Percentiles rank a stretch among this genome's conserved stretches.
Conservation (phyloP, 2,888 invertebrate species). For the Noctua pronuba region DNA sequence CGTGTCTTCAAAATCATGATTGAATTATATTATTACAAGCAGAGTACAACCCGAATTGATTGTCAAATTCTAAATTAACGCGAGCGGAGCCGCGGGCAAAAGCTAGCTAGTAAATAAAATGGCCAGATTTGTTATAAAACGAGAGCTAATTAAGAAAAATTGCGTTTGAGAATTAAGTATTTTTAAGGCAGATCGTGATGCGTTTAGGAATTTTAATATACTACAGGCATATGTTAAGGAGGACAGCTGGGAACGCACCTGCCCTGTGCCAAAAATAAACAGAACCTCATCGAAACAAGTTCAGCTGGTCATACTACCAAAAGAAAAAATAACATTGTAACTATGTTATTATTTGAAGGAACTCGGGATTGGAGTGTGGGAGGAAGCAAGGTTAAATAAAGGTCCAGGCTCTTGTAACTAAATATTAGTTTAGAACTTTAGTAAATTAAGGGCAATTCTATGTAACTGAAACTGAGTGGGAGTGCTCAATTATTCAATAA, state of each 20-base stretch:
- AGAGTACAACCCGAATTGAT: no score
- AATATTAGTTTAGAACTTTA: conserved; percentile 32
- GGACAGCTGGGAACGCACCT: conserved; percentile 56
- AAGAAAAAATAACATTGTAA: conserved; percentile 6
- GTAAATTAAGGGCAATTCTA: background rate
- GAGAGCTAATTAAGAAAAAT: conserved; percentile 23
- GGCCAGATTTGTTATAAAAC: conserved; percentile 29
- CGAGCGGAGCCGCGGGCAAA: no score
- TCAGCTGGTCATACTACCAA: conserved; percentile 6
- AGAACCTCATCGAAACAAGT: conserved; percentile 22
- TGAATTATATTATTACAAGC: no score
- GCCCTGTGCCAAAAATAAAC: conserved; percentile 44
- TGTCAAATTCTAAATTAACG: no score
- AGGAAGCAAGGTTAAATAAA: background rate
- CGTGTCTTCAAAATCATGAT: no score
- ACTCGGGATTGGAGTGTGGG: background rate
- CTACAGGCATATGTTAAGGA: conserved; percentile 7
- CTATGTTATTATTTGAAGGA: background rate
- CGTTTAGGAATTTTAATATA: background rate
- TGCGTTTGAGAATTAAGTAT: background rate
- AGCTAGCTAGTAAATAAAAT: conserved; percentile 35
- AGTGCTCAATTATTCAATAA: background rate
- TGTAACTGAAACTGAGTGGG: conserved; percentile 17
- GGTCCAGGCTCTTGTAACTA: background rate
- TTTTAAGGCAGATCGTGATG: background rate